phyloP scores from a whole-genome alignment of 2,888 invertebrate genomes.

The Limulus polyphemus region DNA sequence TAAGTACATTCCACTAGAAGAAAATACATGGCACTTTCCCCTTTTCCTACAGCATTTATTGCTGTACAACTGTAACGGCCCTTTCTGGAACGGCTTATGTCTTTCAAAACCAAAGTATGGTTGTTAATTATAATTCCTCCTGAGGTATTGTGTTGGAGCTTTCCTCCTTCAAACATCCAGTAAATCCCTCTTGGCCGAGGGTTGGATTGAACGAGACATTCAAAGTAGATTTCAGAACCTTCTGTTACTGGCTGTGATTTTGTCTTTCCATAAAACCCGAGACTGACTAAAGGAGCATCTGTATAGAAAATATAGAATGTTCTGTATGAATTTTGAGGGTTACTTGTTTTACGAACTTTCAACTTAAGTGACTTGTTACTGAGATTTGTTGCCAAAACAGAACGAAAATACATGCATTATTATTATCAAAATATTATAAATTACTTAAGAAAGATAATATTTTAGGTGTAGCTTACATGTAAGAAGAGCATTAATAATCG shows the following conservation, averaged over 20 bases:
- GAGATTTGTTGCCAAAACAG: too few species aligned
- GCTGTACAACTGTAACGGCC: constrained; percentile 28
- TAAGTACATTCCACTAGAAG: constrained; percentile 28
- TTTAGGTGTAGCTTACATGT: too few species aligned
- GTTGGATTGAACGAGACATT: constrained; percentile 80
- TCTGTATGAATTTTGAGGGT: too few species aligned
- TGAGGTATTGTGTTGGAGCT: constrained; percentile 21
- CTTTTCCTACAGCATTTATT: constrained; percentile 27
- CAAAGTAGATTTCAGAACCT: constrained; percentile 83
- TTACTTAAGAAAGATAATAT: too few species aligned
- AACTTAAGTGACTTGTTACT: too few species aligned
- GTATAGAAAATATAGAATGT: too few species aligned
- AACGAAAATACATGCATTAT: too few species aligned
- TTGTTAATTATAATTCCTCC: constrained; percentile 27
- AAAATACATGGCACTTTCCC: constrained; percentile 25
- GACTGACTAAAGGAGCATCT: too few species aligned
- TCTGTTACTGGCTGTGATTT: constrained; percentile 43
- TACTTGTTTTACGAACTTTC: too few species aligned
- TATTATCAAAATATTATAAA: too few species aligned
- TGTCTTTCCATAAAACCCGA: too few species aligned
- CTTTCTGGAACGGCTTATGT: constrained; percentile 25
- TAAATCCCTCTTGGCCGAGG: constrained; percentile 68
- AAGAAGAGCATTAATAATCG: too few species aligned
- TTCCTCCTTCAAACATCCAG: constrained; percentile 45
- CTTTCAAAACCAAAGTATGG: constrained; percentile 27